phyloP scores from a whole-genome alignment of 2,797 vertebrate genomes.

The Peromyscus eremicus region DNA sequence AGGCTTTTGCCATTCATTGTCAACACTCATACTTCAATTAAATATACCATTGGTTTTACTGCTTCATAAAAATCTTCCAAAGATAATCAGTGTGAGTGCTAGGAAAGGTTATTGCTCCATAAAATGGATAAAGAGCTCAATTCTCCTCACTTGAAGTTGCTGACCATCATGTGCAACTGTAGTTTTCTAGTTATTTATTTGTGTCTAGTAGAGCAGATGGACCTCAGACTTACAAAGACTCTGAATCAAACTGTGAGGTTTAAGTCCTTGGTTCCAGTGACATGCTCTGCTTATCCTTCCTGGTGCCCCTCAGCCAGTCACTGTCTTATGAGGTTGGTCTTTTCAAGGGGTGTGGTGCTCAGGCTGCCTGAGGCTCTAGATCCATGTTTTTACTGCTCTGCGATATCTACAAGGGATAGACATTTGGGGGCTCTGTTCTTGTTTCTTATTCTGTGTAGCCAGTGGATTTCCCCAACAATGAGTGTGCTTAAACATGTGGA shows the following conservation, averaged over 20 bases:
- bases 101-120: constrained; percentile 61
- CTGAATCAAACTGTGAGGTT: not conserved
- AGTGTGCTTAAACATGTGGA: not conserved
- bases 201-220: not conserved
- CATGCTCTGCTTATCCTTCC: not conserved
- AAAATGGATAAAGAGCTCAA: constrained; percentile 63
- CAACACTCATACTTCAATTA: constrained; percentile 81
- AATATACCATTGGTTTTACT: constrained; percentile 85
- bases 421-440: not conserved
- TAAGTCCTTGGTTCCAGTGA: not conserved
- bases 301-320: not conserved
- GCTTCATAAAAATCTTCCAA: constrained; percentile 71
- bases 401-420: not conserved
- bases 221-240: not conserved
- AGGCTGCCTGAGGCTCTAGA: not conserved
- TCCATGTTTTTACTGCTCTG: not conserved
- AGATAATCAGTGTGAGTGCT: constrained; percentile 38
- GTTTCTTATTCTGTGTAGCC: not conserved
- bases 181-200: constrained; percentile 26
- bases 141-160: constrained; percentile 23
- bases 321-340: not conserved
- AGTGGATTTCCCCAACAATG: not conserved
- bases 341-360: not conserved
- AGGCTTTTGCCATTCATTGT: constrained; percentile 39
- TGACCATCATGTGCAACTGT: not conserved